Evolutionary conservation across 2,888 invertebrate species (phyloP).

Genomic region (Lissocephala sabroskyi): DNA sequence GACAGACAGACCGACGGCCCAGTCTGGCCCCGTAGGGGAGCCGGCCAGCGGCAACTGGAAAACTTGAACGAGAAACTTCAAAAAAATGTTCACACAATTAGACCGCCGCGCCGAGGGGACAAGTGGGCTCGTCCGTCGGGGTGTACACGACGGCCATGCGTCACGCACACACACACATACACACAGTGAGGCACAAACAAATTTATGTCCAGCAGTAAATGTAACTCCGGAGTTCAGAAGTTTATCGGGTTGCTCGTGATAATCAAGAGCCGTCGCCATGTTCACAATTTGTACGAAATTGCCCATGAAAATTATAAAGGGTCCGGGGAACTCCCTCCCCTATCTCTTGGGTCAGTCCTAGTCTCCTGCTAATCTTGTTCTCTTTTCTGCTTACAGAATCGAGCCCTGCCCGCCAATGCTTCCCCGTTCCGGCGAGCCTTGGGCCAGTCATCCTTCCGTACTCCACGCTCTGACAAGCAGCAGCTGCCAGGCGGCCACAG

Average conservation of each 20-base stretch:
- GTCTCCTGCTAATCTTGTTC: no score
- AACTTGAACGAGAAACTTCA: conserved; percentile 3
- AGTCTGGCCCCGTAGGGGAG: neutral
- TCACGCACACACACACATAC: conserved; percentile 26
- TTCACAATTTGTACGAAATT: no score
- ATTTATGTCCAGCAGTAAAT: conserved; percentile 21
- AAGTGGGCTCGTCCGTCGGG: neutral
- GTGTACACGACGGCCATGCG: conserved; percentile 19
- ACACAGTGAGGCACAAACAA: conserved; percentile 21
- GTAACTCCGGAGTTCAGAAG: conserved; percentile 47
- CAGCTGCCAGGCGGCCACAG: conserved; percentile 25
- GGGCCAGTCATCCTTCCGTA: conserved; percentile 78
- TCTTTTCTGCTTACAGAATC: conserved; percentile 71
- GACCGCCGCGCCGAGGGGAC: conserved; percentile 6
- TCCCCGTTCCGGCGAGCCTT: conserved; percentile 74
- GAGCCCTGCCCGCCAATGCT: conserved; percentile 68
- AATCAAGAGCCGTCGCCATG: conserved; percentile 33
- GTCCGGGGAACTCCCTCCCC: no score
- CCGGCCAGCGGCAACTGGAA: neutral
- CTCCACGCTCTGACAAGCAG: conserved; percentile 75
- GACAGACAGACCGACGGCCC: no score
- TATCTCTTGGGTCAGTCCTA: no score
- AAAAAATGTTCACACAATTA: conserved; percentile 49
- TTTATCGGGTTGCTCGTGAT: conserved; percentile 62
- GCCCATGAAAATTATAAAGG: conserved; percentile 52